Percentiles rank a stretch among this genome's conserved stretches.
Conservation (phyloP, 2,888 invertebrate genomes). For the Antheraea yamamai region DNA sequence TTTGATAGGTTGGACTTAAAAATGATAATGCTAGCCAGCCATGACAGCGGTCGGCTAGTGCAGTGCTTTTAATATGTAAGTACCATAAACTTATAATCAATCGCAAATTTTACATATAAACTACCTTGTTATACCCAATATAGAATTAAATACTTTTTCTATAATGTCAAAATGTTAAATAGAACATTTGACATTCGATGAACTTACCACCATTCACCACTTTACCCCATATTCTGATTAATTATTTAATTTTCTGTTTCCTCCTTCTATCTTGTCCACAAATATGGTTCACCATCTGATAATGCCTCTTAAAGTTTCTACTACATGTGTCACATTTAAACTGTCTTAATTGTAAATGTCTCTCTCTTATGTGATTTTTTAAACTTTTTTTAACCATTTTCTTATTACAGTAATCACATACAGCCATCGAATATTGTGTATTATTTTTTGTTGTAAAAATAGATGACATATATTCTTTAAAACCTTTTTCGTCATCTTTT, state of each 20-base stretch:
- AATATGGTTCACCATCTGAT: conserved; percentile 54
- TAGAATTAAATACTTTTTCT: not conserved
- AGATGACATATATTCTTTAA: conserved; percentile 40
- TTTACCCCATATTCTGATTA: not conserved
- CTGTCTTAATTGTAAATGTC: conserved; percentile 55
- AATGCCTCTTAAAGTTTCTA: conserved; percentile 50
- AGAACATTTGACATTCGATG: not conserved
- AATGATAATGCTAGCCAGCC: too few species aligned
- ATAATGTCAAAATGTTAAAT: not conserved
- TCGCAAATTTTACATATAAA: not conserved
- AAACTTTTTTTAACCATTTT: conserved; percentile 71
- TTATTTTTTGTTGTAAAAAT: conserved; percentile 46
- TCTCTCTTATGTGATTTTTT: conserved; percentile 57
- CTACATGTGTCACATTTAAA: conserved; percentile 54
- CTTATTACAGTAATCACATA: conserved; percentile 67
- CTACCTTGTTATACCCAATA: not conserved
- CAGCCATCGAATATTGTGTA: conserved; percentile 55
- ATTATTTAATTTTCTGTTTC: conserved; percentile 19
- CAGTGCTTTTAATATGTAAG: too few species aligned
- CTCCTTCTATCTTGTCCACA: conserved; percentile 44
- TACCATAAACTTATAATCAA: not conserved
- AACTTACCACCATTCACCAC: not conserved
- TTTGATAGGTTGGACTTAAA: too few species aligned
- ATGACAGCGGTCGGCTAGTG: too few species aligned
- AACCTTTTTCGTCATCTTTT: conserved; percentile 28